Percentiles rank a stretch among this genome's conserved stretches.
Evolutionary conservation across 2,113 vertebrate species (phyloP).

Genomic region (Delphinus delphis): DNA sequence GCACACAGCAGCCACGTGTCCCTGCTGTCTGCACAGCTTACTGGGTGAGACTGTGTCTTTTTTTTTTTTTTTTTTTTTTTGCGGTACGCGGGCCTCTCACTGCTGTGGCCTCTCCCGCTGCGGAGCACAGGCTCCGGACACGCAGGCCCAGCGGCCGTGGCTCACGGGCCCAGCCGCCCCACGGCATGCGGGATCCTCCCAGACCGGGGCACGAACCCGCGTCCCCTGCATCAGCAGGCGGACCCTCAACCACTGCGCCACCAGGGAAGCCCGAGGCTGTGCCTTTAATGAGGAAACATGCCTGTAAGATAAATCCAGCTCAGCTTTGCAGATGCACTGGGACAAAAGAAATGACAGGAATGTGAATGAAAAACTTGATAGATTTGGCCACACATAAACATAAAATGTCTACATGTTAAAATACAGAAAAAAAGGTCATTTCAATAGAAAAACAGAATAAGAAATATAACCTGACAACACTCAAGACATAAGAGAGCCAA

Average conservation of each 20-base stretch:
- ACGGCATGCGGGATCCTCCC: too few relatives aligned
- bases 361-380: not conserved
- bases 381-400: not conserved
- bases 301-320: not conserved
- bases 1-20: fast-evolving
- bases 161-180: too few relatives aligned
- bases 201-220: too few relatives aligned
- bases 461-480: not conserved
- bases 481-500: not conserved
- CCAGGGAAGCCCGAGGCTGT: not conserved
- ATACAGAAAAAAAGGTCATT: not conserved
- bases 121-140: too few relatives aligned
- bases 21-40: fast-evolving
- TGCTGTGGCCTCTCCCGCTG: too few relatives aligned
- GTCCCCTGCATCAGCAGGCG: too few relatives aligned
- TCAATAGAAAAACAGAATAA: not conserved
- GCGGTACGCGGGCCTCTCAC: too few relatives aligned
- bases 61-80: too few relatives aligned
- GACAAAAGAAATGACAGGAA: not conserved
- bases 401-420: not conserved
- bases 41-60: not conserved
- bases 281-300: not conserved
- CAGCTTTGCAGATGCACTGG: not conserved
- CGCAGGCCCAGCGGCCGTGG: too few relatives aligned
- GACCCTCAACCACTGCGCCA: too few relatives aligned